These are phyloP conservation scores for Aphodius granarius DNA, from an alignment of 2,888 invertebrate species.

Conservation along the genomic window DNA sequence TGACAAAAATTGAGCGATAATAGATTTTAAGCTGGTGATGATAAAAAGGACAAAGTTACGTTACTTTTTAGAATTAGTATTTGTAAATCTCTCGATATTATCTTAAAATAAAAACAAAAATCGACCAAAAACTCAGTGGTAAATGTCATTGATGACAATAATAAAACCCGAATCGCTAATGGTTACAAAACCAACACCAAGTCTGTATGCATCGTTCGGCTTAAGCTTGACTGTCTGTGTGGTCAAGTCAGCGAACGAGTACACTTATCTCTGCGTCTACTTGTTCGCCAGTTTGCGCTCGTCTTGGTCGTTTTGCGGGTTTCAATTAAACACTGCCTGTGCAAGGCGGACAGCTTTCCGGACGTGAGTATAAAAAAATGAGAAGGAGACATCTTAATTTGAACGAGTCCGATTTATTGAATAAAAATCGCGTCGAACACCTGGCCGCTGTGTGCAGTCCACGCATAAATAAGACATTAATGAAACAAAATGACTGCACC, in stretches of 20 bases:
- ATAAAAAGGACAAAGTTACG: too few relatives aligned
- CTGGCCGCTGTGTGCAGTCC: constrained; percentile 15
- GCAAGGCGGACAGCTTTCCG: constrained; percentile 13
- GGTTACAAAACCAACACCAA: neutral
- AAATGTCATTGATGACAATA: neutral
- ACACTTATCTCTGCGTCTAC: neutral
- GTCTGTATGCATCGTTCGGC: neutral
- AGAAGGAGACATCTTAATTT: constrained; percentile 33
- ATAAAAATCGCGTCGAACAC: constrained; percentile 33
- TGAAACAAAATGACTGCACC: neutral
- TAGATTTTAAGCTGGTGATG: too few relatives aligned
- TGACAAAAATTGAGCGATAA: too few relatives aligned
- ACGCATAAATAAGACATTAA: neutral
- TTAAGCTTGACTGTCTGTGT: constrained; percentile 1
- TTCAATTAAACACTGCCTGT: constrained; percentile 9
- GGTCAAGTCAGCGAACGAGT: constrained; percentile 8
- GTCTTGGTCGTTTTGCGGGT: constrained; percentile 1
- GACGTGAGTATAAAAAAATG: neutral
- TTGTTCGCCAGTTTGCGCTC: constrained; percentile 1
- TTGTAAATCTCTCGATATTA: too few relatives aligned
- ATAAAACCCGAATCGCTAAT: neutral
- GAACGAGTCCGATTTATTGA: constrained; percentile 33
- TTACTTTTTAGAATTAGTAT: too few relatives aligned
- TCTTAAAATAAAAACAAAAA: too few relatives aligned
- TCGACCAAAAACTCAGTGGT: too few relatives aligned